phyloP scores from a whole-genome alignment of 2,888 invertebrate species.

The Callosobruchus maculatus region DNA sequence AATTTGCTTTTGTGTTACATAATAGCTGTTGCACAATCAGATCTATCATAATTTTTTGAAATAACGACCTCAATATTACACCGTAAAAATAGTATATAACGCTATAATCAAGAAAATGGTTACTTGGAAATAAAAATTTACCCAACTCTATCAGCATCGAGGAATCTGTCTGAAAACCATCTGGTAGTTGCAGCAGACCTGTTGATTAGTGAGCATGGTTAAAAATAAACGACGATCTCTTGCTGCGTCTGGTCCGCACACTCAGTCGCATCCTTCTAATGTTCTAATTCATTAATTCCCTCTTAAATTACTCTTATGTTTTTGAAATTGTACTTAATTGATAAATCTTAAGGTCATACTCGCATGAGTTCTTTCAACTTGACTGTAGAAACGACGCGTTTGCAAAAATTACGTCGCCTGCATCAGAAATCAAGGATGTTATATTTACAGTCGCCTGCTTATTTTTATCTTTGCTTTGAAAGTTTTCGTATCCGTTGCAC shows the following conservation, averaged over 20 bases:
- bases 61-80: too few species aligned
- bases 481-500: background rate
- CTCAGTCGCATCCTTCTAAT: slow-evolving; percentile 14
- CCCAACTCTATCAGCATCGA: background rate
- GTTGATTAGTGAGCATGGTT: background rate
- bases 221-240: background rate
- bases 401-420: background rate
- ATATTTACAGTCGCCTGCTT: background rate
- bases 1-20: too few species aligned
- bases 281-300: slow-evolving; percentile 24
- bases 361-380: slow-evolving; percentile 18
- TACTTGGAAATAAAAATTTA: background rate
- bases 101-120: too few species aligned
- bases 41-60: too few species aligned
- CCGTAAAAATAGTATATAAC: too few species aligned
- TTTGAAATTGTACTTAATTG: slow-evolving; percentile 30
- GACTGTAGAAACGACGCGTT: slow-evolving; percentile 4
- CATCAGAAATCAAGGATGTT: background rate
- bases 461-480: background rate
- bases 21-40: too few species aligned
- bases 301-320: slow-evolving; percentile 29
- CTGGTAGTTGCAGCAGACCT: background rate
- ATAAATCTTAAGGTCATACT: slow-evolving; percentile 27
- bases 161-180: slow-evolving; percentile 1
- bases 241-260: background rate